phyloP scores from a whole-genome alignment of 1,140 invertebrate species.

The Arctopsyche grandis region DNA sequence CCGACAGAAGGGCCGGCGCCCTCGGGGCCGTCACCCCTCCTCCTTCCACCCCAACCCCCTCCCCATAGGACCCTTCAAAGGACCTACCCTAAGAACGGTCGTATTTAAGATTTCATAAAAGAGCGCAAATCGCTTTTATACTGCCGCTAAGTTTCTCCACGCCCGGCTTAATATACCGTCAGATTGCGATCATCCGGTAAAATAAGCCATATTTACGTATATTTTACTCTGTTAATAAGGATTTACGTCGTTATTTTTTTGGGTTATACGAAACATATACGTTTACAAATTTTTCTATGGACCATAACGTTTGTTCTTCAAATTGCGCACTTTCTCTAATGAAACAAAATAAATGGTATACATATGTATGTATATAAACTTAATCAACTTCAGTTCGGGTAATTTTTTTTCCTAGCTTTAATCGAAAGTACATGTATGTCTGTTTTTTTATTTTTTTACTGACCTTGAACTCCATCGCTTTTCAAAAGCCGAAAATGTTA shows the following conservation, averaged over 20 bases:
- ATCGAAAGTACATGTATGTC: no score
- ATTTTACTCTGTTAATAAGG: neutral
- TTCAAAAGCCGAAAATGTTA: no score
- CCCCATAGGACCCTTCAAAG: neutral
- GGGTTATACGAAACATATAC: neutral
- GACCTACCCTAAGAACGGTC: slow-evolving; percentile 14
- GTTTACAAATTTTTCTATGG: neutral
- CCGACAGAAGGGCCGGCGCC: neutral
- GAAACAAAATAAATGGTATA: no score
- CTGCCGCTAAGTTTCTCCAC: neutral
- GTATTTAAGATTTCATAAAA: slow-evolving; percentile 24
- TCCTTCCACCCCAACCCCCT: neutral
- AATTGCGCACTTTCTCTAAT: no score
- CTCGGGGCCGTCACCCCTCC: neutral
- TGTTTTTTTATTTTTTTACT: no score
- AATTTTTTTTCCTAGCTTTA: no score
- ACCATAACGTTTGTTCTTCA: neutral
- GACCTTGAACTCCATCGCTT: no score
- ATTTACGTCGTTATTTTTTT: neutral
- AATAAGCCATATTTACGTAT: neutral
- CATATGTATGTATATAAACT: no score
- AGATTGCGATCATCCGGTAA: neutral
- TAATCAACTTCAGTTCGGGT: no score
- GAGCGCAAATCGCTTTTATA: slow-evolving; percentile 16
- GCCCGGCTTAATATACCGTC: neutral